Conservation (phyloP, 2,888 invertebrate genomes). For the Phorcus lineatus region DNA sequence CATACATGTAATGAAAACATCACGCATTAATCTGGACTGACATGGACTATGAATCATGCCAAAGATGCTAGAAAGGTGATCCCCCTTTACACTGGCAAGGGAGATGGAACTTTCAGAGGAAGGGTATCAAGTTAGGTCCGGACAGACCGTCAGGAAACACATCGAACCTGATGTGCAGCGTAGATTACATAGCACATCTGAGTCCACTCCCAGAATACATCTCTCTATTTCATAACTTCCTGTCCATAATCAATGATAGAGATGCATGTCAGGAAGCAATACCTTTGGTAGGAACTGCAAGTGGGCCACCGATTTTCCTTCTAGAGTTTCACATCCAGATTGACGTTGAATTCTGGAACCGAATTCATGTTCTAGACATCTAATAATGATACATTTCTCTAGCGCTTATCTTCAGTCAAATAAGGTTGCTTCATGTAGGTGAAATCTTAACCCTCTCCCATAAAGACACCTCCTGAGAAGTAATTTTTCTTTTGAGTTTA, state of each 20-base stretch:
- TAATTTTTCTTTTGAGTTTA: no score
- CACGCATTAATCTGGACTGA: slow-evolving; percentile 51
- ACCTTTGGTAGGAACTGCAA: background rate
- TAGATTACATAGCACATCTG: slow-evolving; percentile 11
- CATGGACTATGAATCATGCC: slow-evolving; percentile 45
- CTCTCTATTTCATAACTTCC: slow-evolving; percentile 31
- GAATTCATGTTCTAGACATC: no score
- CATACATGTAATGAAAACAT: slow-evolving; percentile 43
- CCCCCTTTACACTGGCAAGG: slow-evolving; percentile 13
- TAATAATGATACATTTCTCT: no score
- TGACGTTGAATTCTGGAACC: no score
- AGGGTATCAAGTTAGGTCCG: background rate
- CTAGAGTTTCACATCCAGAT: no score
- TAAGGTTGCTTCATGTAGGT: no score
- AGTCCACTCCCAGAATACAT: slow-evolving; percentile 15
- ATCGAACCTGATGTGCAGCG: background rate
- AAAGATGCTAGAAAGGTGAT: slow-evolving; percentile 45
- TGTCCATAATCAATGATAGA: slow-evolving; percentile 8
- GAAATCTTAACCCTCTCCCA: no score
- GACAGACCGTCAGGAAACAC: slow-evolving; percentile 1
- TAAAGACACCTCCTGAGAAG: no score
- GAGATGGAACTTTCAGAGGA: slow-evolving; percentile 24
- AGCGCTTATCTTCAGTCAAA: no score
- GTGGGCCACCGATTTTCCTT: background rate
- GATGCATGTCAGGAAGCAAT: slow-evolving; percentile 16